Base-by-base conservation (phyloP, 2,888 invertebrate species). In the Eupithecia centaureata region DNA sequence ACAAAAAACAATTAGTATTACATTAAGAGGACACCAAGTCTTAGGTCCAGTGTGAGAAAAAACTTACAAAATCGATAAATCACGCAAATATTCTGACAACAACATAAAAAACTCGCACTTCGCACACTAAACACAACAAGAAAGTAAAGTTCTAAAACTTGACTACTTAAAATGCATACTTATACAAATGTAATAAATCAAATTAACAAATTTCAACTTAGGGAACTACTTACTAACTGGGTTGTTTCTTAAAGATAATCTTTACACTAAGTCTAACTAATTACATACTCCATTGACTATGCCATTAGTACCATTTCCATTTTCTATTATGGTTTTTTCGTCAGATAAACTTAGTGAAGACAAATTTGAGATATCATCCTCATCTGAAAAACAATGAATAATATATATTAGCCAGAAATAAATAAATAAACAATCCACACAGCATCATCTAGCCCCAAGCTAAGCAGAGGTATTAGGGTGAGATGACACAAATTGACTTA, bases 241-340 rank as follows among this genome's bases (percentile, higher is more conserved):
- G 13, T 52, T 27, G 2, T 32, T 54, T 65, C 28, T 33, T 25
- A 62, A 27, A 38, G 25, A 38, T 61, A 47, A 69, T 27, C 61
- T 64, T 62, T 67, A 15, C n/a, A 30, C 22, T 18, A 15, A 51
- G 3, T 52, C 10, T 30, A 63, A 61, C 71, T 73, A 75, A 79
- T 81, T 81, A 75, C 79, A 63, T 61, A 62, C 18, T 56, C 70
- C 70, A 42, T 70, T 70, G 25, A 57, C 56, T 5, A 35, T 56
- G 30, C 87, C 89, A 72, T 88, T 90, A 4, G 83, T 81, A 33
- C 73, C 67, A 65, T 82, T 85, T 10, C 89, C 90, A 71, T 91
- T 92, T 82, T 89, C 89, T 60, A 89, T 83, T 1, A 89, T 83
- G 10, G 87, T 85, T 73, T 88, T 91, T 38, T 90, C 91, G 60